These are phyloP conservation scores for Aelia acuminata DNA, from an alignment of 2,888 invertebrate genomes.

Conservation along the genomic window DNA sequence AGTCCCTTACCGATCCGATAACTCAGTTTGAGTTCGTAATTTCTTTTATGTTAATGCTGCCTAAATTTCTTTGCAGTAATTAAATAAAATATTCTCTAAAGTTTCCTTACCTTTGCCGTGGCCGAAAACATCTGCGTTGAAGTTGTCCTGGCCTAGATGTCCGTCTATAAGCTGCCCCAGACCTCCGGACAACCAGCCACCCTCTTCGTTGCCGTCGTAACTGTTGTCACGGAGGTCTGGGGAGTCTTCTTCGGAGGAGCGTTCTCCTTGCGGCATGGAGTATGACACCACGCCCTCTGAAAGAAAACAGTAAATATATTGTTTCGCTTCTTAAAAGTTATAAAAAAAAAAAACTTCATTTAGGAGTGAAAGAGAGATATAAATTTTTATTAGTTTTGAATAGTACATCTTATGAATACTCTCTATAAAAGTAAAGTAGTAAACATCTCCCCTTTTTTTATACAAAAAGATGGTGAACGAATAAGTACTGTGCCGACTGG, in stretches of 20 bases:
- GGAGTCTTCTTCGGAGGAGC: conserved; percentile 78
- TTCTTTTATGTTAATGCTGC: too few species aligned
- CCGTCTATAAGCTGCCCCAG: conserved; percentile 81
- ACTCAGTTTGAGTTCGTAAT: background rate
- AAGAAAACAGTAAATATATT: conserved; percentile 62
- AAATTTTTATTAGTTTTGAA: too few species aligned
- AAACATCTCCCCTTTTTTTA: too few species aligned
- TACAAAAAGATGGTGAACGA: too few species aligned
- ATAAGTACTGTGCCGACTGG: too few species aligned
- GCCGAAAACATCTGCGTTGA: conserved; percentile 76
- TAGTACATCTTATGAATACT: too few species aligned
- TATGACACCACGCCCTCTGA: conserved; percentile 82
- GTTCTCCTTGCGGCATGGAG: conserved; percentile 82
- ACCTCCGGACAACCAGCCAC: conserved; percentile 74
- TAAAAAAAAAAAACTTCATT: too few species aligned
- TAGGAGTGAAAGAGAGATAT: too few species aligned
- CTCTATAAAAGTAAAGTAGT: too few species aligned
- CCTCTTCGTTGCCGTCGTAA: conserved; percentile 76
- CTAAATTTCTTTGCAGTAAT: background rate
- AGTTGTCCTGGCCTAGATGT: conserved; percentile 75
- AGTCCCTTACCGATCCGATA: background rate
- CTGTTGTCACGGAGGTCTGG: conserved; percentile 74
- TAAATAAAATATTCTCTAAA: background rate
- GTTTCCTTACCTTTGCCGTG: conserved; percentile 73
- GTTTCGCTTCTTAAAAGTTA: too few species aligned